Percentiles rank a stretch among this genome's conserved stretches.
Evolutionary conservation across 2,888 invertebrate species (phyloP).

Genomic region (Crocallis elinguaria): DNA sequence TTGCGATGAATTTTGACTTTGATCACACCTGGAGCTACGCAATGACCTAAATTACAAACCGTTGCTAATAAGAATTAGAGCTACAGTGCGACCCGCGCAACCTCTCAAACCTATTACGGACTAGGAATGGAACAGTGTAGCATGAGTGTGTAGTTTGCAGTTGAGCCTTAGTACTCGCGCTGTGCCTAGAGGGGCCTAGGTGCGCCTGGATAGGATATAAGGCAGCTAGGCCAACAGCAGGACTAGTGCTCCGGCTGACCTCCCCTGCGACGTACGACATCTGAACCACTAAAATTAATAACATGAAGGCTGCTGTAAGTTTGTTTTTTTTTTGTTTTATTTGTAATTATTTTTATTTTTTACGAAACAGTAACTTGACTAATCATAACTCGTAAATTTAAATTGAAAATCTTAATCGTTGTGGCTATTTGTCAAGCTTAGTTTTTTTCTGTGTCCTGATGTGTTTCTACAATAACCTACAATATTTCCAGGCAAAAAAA

Average conservation of each 20-base stretch:
- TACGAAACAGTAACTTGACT: neutral
- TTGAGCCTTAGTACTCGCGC: conserved; percentile 15
- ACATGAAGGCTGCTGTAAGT: conserved; percentile 62
- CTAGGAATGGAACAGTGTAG: neutral
- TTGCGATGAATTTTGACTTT: too few relatives aligned
- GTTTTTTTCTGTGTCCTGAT: too few relatives aligned
- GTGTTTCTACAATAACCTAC: too few relatives aligned
- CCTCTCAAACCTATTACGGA: neutral
- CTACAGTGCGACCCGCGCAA: neutral
- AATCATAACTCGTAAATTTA: too few relatives aligned
- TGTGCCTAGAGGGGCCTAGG: conserved; percentile 33
- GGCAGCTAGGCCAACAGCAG: conserved; percentile 36
- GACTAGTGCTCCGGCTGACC: conserved; percentile 43
- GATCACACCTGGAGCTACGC: neutral
- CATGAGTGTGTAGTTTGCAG: neutral
- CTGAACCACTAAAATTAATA: conserved; percentile 1
- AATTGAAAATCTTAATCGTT: too few relatives aligned
- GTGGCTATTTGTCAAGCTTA: too few relatives aligned
- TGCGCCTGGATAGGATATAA: conserved; percentile 43
- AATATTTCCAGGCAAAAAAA: too few relatives aligned
- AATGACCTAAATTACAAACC: neutral
- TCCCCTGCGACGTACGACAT: conserved; percentile 33
- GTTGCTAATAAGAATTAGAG: conserved; percentile 3
- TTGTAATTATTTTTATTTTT: too few relatives aligned
- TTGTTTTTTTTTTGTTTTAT: conserved; percentile 1